Evolutionary conservation across 2,888 invertebrate genomes (phyloP).

Genomic region (Callinectes sapidus): DNA sequence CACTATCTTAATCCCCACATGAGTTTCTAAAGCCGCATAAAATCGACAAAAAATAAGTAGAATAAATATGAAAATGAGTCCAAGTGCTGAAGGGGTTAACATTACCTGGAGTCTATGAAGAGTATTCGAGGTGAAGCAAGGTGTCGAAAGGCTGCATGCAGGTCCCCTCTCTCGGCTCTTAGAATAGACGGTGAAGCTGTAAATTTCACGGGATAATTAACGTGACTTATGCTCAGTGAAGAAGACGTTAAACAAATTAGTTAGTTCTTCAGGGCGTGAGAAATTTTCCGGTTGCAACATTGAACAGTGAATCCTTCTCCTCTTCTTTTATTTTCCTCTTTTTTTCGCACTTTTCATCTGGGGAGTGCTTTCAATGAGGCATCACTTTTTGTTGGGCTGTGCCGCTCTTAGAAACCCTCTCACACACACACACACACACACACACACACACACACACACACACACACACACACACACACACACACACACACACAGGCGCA

Average conservation of each 20-base stretch:
- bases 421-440: not conserved
- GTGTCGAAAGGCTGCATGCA: too few relatives aligned
- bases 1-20: too few relatives aligned
- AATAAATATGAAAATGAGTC: too few relatives aligned
- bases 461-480: not conserved
- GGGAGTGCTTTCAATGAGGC: conserved; percentile 29
- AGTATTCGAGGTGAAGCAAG: too few relatives aligned
- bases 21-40: too few relatives aligned
- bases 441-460: not conserved
- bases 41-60: too few relatives aligned
- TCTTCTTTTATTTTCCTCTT: not conserved
- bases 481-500: not conserved
- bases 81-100: too few relatives aligned
- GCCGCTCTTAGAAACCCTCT: not conserved
- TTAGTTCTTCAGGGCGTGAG: not conserved
- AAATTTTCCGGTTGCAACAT: not conserved
- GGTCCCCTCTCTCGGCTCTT: not conserved
- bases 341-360: not conserved
- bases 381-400: not conserved
- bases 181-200: not conserved
- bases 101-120: too few relatives aligned
- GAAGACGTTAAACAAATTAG: not conserved
- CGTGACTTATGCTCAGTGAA: not conserved
- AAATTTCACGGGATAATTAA: conserved; percentile 12
- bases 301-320: not conserved